Conservation (phyloP, 2,888 invertebrate species). For the Caenorhabditis sp. region DNA sequence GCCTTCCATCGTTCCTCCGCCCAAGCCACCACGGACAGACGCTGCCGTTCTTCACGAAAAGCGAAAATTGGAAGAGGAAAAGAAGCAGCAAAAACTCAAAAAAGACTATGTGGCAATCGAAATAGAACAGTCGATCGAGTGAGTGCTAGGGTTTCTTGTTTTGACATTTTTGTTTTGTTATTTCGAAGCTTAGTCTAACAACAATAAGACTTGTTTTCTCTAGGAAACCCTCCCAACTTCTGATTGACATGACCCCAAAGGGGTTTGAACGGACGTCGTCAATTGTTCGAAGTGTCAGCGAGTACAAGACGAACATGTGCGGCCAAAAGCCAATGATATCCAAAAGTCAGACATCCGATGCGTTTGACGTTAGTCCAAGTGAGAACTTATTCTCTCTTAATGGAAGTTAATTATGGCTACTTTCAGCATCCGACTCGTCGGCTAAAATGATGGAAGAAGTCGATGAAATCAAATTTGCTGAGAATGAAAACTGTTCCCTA, state of each 20-base stretch:
- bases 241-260: constrained; percentile 44
- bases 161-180: background rate
- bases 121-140: constrained; percentile 33
- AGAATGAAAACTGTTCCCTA: constrained; percentile 77
- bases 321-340: constrained; percentile 65
- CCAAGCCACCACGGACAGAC: constrained; percentile 80
- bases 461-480: constrained; percentile 77
- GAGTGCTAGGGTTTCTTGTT: constrained; percentile 3
- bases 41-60: constrained; percentile 75
- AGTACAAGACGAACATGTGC: constrained; percentile 75
- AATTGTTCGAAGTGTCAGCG: constrained; percentile 83
- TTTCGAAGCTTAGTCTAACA: too few species aligned
- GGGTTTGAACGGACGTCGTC: constrained; percentile 66
- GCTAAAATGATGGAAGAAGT: constrained; percentile 75
- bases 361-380: constrained; percentile 76
- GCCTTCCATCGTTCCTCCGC: constrained; percentile 76
- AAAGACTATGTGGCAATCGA: constrained; percentile 46
- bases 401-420: too few species aligned
- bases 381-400: constrained; percentile 6
- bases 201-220: background rate
- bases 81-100: constrained; percentile 33
- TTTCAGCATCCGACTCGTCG: constrained; percentile 73
- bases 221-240: constrained; percentile 33
- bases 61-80: constrained; percentile 66
- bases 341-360: constrained; percentile 75